phyloP scores from a whole-genome alignment of 30 jellyfish, hydroid and myxozoan genomes.

The Aurelia sp. region DNA sequence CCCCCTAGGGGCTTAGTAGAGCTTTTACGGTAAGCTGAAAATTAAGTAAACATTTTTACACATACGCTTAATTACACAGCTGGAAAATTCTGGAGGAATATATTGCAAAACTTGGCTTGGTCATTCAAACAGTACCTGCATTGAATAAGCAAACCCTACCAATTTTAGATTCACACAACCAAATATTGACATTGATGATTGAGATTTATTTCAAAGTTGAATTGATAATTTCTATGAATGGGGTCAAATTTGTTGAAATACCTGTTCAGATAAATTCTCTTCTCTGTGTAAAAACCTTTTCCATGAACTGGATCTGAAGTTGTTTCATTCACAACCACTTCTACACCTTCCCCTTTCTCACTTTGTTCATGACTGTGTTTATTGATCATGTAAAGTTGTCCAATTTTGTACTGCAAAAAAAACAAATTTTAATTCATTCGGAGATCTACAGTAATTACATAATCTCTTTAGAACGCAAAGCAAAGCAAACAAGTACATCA shows the following conservation, averaged over 20 bases:
- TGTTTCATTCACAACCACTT: constrained; percentile 85
- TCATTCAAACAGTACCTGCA: no score
- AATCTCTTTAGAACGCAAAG: no score
- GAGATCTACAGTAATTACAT: no score
- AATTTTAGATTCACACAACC: no score
- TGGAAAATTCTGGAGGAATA: no score
- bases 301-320: constrained; percentile 84
- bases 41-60: no score
- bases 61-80: no score
- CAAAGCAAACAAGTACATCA: no score
- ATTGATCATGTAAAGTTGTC: constrained; percentile 96
- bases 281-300: constrained; percentile 93
- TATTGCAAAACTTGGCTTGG: no score
- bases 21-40: no score
- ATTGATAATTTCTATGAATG: neutral
- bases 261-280: constrained; percentile 95
- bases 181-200: neutral
- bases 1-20: no score
- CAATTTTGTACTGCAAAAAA: constrained; percentile 90
- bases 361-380: constrained; percentile 99
- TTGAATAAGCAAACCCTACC: no score
- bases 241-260: constrained; percentile 13
- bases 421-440: neutral
- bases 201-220: neutral
- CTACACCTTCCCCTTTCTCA: constrained; percentile 99